Evolutionary conservation across 2,113 vertebrate species (phyloP), one percentile per base, ranked within the genome.

Genomic region (Bagarius yarrelli): DNA sequence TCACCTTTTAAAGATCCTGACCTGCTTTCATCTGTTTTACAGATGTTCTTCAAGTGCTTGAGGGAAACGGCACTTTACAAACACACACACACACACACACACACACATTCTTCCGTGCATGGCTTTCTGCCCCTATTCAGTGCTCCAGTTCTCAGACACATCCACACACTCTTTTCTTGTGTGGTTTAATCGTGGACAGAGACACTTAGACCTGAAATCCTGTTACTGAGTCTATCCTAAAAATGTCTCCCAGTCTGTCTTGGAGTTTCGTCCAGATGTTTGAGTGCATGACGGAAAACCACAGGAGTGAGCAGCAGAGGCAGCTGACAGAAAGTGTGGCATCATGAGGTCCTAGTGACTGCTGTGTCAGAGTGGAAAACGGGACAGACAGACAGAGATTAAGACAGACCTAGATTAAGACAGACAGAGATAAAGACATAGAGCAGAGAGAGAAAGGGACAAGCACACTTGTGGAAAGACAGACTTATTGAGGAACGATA

Each of bases 161-260:
- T 15, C 32, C 30, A 72, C 56, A 81, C 30, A 30, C 25, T 40
- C 40, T 73, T 74, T 69, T 60, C 61, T 81, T n/a, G 59, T 60
- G 30, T 61, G 69, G 66, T 74, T 82, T 76, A 56, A 76, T 82
- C 60, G 40, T 60, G 76, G 19, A 44, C 63, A 52, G 36, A 63
- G 27, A 70, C 83, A 70, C 63, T 85, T 82, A 61, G 76, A 79
- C 76, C 76, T 85, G 53, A 82, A 79, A 75, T 80, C 55, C 70
- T 15, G 44, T 34, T 76, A 63, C 36, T 70, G 44, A 25, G 1
- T 71, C 82, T 44, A 76, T 25, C 70, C 30, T 12, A 56, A 79
- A 57, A 59, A 40, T 27, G 32, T 75, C n/a, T 63, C 64, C n/a
- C 30, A 63, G 81, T 71, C 59, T 71, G 36, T 40, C 32, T 61